Conservation (phyloP, 2,888 invertebrate genomes). For the Timema podura region DNA sequence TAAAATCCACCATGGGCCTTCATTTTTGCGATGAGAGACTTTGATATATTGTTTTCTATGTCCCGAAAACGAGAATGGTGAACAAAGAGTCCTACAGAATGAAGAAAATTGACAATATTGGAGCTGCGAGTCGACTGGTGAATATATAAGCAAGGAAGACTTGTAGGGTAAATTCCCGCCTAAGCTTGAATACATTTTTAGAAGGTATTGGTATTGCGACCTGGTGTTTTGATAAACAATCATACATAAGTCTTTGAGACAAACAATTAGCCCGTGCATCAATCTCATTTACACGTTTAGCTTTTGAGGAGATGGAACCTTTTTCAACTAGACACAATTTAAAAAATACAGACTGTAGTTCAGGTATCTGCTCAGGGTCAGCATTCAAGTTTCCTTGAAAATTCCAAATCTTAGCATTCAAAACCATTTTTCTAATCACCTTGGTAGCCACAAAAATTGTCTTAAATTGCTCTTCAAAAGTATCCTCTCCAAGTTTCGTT, state of each 20-base stretch:
- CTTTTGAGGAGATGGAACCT: not conserved
- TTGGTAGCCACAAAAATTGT: not conserved
- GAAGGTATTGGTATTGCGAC: too few relatives aligned
- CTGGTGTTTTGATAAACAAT: not conserved
- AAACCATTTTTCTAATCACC: not conserved
- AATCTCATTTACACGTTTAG: not conserved
- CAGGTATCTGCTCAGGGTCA: not conserved
- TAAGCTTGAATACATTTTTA: too few relatives aligned
- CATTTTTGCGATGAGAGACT: too few relatives aligned
- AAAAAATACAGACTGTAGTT: not conserved
- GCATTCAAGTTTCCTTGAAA: not conserved
- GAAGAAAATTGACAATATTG: too few relatives aligned
- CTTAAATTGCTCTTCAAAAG: not conserved
- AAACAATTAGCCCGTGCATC: not conserved
- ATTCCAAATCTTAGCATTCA: not conserved
- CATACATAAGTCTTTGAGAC: not conserved
- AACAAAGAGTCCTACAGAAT: too few relatives aligned
- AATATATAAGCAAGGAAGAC: not conserved
- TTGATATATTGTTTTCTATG: too few relatives aligned
- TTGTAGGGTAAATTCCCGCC: too few relatives aligned
- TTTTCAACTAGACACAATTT: not conserved
- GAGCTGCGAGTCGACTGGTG: too few relatives aligned
- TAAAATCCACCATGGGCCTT: too few relatives aligned
- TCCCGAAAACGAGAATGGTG: too few relatives aligned
- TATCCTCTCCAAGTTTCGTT: not conserved